Evolutionary conservation across 2,113 vertebrate species (phyloP).

Genomic region (Alligator mississippiensis): DNA sequence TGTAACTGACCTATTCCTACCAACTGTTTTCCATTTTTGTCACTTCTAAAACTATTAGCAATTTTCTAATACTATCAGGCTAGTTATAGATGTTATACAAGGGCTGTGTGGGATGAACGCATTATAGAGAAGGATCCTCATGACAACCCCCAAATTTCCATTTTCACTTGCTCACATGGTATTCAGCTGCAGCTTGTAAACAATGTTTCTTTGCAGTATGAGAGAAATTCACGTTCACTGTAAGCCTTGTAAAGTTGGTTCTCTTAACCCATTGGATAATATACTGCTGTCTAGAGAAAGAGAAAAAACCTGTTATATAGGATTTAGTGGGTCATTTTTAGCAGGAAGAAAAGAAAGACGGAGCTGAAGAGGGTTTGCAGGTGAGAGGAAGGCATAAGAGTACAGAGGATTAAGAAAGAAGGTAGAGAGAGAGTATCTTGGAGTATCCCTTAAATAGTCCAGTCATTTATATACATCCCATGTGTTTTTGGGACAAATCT

Average conservation of each 20-base stretch:
- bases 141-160: background rate
- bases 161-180: conserved; percentile 25
- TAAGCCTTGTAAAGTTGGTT: background rate
- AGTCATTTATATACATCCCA: too few species aligned
- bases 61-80: conserved; percentile 23
- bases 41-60: conserved; percentile 20
- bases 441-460: background rate
- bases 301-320: background rate
- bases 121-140: conserved; percentile 43
- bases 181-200: conserved; percentile 12
- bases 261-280: background rate
- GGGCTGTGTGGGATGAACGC: background rate
- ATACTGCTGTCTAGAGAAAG: background rate
- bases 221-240: background rate
- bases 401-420: background rate
- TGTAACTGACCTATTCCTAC: conserved; percentile 3
- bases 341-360: background rate
- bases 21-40: background rate
- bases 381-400: background rate
- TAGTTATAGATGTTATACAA: background rate
- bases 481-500: too few species aligned
- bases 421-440: background rate
- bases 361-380: background rate
- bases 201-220: background rate
- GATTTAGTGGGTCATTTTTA: background rate